A percentile compares a stretch with the other conserved stretches of the same genome.
These are phyloP conservation scores for Halcyon senegalensis DNA, from an alignment of 2,113 vertebrate species.

Conservation along the genomic window DNA sequence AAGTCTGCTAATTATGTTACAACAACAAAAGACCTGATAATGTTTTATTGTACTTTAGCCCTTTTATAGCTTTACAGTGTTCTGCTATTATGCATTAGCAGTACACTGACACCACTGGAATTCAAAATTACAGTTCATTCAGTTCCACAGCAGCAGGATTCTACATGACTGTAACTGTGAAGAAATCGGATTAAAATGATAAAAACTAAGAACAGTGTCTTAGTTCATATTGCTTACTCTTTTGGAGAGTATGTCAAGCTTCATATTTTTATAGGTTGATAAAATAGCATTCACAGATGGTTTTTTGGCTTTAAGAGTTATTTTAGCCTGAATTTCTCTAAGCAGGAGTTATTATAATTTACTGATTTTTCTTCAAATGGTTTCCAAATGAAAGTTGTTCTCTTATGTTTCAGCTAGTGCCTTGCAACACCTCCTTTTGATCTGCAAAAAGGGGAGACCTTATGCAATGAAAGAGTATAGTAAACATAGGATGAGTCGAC, in stretches of 20 bases:
- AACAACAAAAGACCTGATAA: fast-evolving
- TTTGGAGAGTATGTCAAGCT: neutral
- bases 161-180: neutral
- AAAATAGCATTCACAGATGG: neutral
- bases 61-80: neutral
- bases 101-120: neutral
- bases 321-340: neutral
- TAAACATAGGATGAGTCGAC: neutral
- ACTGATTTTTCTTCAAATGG: neutral
- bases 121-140: neutral
- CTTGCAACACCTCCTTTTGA: neutral
- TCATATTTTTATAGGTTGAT: neutral
- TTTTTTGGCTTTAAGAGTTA: neutral
- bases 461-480: neutral
- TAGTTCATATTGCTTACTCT: neutral
- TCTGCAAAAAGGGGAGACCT: neutral
- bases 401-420: neutral
- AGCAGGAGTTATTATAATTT: neutral
- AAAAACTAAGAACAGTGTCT: neutral
- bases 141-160: neutral
- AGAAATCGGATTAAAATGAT: neutral
- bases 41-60: neutral
- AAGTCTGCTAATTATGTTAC: neutral
- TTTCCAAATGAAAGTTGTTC: neutral
- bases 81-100: neutral